A percentile compares a stretch with the other conserved stretches of the same genome.
Conservation (phyloP, 2,888 invertebrate species). For the Archaeoteleia sp. region DNA sequence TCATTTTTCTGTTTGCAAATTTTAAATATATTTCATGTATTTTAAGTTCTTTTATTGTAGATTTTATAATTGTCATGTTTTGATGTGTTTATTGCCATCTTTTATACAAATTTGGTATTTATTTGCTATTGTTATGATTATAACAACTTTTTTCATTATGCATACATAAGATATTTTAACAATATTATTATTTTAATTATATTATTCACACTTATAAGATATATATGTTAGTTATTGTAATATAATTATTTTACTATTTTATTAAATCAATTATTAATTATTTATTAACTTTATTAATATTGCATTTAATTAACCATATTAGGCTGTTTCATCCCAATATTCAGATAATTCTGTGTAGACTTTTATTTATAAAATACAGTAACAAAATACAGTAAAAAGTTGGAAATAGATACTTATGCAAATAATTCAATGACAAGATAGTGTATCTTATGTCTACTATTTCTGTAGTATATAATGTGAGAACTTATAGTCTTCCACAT, state of each 20-base stretch:
- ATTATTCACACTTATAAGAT: too few relatives aligned
- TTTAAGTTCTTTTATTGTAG: neutral
- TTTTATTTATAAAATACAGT: neutral
- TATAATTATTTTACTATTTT: too few relatives aligned
- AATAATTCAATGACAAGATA: conserved; percentile 32
- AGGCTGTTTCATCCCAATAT: neutral
- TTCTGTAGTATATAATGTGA: conserved; percentile 20
- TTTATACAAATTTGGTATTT: too few relatives aligned
- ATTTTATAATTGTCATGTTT: too few relatives aligned
- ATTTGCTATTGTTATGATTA: too few relatives aligned
- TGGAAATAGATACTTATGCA: conserved; percentile 25
- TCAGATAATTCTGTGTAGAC: neutral
- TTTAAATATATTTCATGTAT: neutral
- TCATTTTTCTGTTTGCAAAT: neutral
- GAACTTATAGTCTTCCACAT: conserved; percentile 7
- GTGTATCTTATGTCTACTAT: conserved; percentile 31
- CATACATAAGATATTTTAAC: too few relatives aligned
- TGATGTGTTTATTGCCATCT: neutral
- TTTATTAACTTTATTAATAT: too few relatives aligned
- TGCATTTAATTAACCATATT: too few relatives aligned
- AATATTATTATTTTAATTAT: too few relatives aligned
- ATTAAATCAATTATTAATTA: too few relatives aligned
- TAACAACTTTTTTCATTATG: too few relatives aligned
- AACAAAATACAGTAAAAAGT: conserved; percentile 24
- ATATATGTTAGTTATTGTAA: too few relatives aligned